Base-by-base conservation (phyloP, 2,888 invertebrate genomes). In the Parthenolecanium corni region DNA sequence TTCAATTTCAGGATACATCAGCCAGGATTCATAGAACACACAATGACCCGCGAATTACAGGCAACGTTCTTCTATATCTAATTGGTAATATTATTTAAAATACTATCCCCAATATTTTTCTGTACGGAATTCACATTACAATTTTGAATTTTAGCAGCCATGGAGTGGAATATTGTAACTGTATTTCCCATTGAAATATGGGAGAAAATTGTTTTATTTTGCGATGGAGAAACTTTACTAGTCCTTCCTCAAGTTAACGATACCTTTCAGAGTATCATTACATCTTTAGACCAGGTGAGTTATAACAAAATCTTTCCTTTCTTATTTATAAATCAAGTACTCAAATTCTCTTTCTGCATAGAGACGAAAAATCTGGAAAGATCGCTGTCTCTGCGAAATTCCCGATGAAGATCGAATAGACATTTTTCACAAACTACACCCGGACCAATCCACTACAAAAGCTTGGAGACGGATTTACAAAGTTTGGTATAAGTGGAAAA, bases 351-450 rank as follows among this genome's bases (percentile, higher is more conserved):
- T 42, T n/a, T 40, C 23, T 5, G 38, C n/a, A 23, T 24, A 54
- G 54, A 40, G 54, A 54, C 21, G 24, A 54, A 23, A 54, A 21
- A 21, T 54, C n/a, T 54, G 38, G 40, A 54, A 54, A 20, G 14
- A 14, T n/a, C 16, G 54, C 5, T 24, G 38, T 5, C 38, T 40
- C 18, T 24, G 6, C 16, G 54, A 54, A 14, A 42, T 54, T 1
- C 14, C 38, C n/a, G 42, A 54, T 23, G 24, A 54, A 3, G 16
- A 5, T 1, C 9, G 38, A 6, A 40, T 24, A 40, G 54, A 54
- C 11, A 3, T 54, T 3, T 6, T 38, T 1, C 6, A 6, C 0
- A 54, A 54, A 40, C 21, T 42, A 18, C 40, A 42, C 11, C 54
- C 54, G 1, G 42, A 54, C 12, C 24, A 54, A 21, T 40, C 11